phyloP scores from a whole-genome alignment of 1,140 invertebrate genomes.

The Drosophila funebris region DNA sequence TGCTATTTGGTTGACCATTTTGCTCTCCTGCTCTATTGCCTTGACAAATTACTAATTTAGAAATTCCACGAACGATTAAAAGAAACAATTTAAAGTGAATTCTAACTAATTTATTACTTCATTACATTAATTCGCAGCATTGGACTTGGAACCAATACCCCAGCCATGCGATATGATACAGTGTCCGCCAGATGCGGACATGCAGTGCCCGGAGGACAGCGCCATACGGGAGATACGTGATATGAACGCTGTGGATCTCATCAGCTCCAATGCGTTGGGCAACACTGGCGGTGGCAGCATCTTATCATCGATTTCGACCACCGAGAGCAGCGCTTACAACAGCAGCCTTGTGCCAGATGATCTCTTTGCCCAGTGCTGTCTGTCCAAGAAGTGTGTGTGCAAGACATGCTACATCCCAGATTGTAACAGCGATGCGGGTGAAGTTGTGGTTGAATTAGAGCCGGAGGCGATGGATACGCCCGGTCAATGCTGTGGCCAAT shows the following conservation, averaged over 20 bases:
- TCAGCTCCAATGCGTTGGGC: conserved; percentile 50
- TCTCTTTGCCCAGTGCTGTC: conserved; percentile 62
- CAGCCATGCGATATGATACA: conserved; percentile 56
- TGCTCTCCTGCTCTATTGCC: too few species aligned
- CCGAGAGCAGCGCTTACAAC: conserved; percentile 29
- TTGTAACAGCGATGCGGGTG: conserved; percentile 42
- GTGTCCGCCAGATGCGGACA: conserved; percentile 70
- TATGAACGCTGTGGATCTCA: conserved; percentile 50
- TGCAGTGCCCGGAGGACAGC: conserved; percentile 75
- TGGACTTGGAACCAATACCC: conserved; percentile 49
- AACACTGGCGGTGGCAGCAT: not conserved
- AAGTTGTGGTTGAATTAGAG: conserved; percentile 63
- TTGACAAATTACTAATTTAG: too few species aligned
- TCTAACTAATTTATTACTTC: not conserved
- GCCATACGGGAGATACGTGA: conserved; percentile 53
- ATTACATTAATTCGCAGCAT: conserved; percentile 6
- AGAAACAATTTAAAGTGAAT: not conserved
- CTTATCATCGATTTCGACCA: not conserved
- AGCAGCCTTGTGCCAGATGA: conserved; percentile 45
- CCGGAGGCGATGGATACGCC: conserved; percentile 67
- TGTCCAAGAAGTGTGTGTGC: conserved; percentile 71
- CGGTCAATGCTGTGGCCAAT: conserved; percentile 70
- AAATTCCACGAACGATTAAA: too few species aligned
- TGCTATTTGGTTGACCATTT: too few species aligned
- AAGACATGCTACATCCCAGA: conserved; percentile 71